A percentile compares a stretch with the other conserved stretches of the same genome.
Evolutionary conservation across 2,888 invertebrate species (phyloP).

Genomic region (Lycia hirtaria): DNA sequence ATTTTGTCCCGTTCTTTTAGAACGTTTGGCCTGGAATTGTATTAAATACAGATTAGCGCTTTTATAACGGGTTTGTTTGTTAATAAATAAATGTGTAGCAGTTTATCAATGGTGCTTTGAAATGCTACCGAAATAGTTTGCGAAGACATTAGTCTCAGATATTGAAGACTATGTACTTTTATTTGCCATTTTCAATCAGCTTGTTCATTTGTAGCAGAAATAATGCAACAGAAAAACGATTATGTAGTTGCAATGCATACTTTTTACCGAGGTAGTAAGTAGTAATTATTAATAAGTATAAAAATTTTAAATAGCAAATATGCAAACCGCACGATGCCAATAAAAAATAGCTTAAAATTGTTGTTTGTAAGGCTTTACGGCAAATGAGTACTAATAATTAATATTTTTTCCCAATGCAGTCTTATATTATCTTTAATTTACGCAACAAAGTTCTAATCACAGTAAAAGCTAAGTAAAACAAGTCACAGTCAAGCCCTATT

Average conservation of each 20-base stretch:
- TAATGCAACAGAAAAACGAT: conserved; percentile 3
- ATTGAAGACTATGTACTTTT: background rate
- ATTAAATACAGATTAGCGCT: conserved; percentile 20
- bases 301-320: no score
- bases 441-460: no score
- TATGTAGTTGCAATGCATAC: background rate
- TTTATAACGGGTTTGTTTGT: conserved; percentile 25
- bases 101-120: conserved; percentile 10
- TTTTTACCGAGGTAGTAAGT: no score
- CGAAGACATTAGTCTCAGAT: conserved; percentile 1
- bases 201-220: background rate
- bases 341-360: no score
- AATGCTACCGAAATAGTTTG: background rate
- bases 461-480: no score
- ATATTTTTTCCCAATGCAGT: no score
- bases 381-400: no score
- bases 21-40: conserved; percentile 19
- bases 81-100: conserved; percentile 20
- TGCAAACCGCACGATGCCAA: no score
- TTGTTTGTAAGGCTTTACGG: no score
- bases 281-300: no score
- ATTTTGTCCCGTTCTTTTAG: conserved; percentile 24
- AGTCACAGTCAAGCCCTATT: no score
- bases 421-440: no score
- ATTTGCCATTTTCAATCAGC: background rate